Evolutionary conservation across 1,140 invertebrate genomes (phyloP), one percentile per base, ranked within the genome.

Genomic region (Halesus radiatus): DNA sequence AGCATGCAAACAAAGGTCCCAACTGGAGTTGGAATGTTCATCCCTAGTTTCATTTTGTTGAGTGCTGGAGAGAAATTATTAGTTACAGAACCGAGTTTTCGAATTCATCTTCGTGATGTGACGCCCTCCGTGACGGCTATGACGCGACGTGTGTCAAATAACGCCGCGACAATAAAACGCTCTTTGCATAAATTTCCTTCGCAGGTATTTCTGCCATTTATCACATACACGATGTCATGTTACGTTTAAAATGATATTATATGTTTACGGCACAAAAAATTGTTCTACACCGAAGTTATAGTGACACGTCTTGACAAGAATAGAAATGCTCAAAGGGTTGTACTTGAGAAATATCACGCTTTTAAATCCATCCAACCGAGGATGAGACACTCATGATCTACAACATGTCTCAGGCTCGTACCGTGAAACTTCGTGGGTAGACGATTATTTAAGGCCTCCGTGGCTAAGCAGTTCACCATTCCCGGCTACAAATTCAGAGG

Each of bases 131-230:
- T 56, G 54, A 56, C 54, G 54, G 37, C 62, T 20, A 6, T 56
- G 22, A 56, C 60, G 60, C 23, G 60, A 64, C 60, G 60, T 23
- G 60, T 64, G 60, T 64, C 60, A 64, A 64, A 64, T 64, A 56
- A 56, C 15, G 60, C 60, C 60, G 4, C 60, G 60, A 64, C 60
- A 64, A 64, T 64, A 64, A 64, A 64, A 64, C 60, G 60, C 60
- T 64, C 60, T 64, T 64, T 64, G 60, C 60, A 64, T 64, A 64
- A 64, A 64, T 64, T 64, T 64, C 60, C 3, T 22, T 10, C 23
- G 60, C 60, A 64, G 60, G 60, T 64, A 64, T 64, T 64, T 29
- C 60, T 64, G 60, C 23, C 60, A 64, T 64, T 64, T 64, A 64
- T 64, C 60, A 64, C 23, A 22, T 22, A 20, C 60, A 29, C 18